Evolutionary conservation across 2,797 vertebrate species (phyloP).

Genomic region (Microhierax caerulescens): DNA sequence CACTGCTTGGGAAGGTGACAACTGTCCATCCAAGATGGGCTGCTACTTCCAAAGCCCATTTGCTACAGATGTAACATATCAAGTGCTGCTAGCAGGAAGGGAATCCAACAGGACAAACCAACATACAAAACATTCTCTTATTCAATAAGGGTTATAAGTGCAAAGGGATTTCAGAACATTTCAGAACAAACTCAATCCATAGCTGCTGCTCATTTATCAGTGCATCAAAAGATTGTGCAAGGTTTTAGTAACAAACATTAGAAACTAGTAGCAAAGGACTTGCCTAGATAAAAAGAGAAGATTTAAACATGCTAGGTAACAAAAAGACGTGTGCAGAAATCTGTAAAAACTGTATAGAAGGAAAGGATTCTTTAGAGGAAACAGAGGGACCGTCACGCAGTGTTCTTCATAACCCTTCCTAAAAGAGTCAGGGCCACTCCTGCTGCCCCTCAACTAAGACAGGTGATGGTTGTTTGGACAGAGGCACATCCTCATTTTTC

Average conservation of each 20-base stretch:
- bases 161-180: constrained; percentile 69
- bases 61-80: neutral
- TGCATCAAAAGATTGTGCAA: constrained; percentile 70
- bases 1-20: constrained; percentile 14
- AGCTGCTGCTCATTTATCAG: constrained; percentile 65
- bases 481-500: neutral
- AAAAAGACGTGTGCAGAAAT: constrained; percentile 76
- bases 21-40: constrained; percentile 4
- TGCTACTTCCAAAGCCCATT: constrained; percentile 28
- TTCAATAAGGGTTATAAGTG: constrained; percentile 54
- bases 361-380: constrained; percentile 70
- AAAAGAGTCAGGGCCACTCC: neutral
- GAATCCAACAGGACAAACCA: constrained; percentile 55
- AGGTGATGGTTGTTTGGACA: neutral
- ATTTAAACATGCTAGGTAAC: constrained; percentile 81
- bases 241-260: constrained; percentile 75
- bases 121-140: constrained; percentile 69
- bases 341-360: constrained; percentile 76
- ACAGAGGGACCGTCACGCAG: constrained; percentile 41
- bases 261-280: constrained; percentile 69
- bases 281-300: constrained; percentile 76
- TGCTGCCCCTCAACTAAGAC: constrained; percentile 18
- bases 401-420: neutral
- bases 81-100: constrained; percentile 46
- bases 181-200: constrained; percentile 69